Evolutionary conservation across 2,797 vertebrate genomes (phyloP).

Genomic region (Furcifer pardalis): DNA sequence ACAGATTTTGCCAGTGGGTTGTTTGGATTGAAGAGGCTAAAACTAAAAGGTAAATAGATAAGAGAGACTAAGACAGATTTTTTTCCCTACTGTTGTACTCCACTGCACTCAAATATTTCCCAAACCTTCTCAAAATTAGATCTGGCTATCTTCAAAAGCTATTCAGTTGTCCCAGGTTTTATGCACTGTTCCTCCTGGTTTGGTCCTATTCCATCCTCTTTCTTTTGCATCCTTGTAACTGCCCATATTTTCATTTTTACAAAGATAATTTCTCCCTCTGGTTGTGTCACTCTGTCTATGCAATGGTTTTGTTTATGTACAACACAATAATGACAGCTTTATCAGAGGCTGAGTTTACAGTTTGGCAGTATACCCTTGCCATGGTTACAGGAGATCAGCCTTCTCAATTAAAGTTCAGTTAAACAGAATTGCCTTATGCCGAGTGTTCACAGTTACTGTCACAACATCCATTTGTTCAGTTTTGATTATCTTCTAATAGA

Average conservation of each 20-base stretch:
- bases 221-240: conserved; percentile 27
- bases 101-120: not conserved
- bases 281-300: conserved; percentile 43
- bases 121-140: conserved; percentile 3
- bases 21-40: not conserved
- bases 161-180: not conserved
- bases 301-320: conserved; percentile 38
- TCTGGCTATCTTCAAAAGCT: not conserved
- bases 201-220: conserved; percentile 22
- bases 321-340: conserved; percentile 47
- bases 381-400: conserved; percentile 58
- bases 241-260: conserved; percentile 21
- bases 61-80: not conserved
- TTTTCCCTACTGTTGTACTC: not conserved
- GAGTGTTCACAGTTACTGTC: conserved; percentile 41
- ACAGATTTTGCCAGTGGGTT: not conserved
- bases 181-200: not conserved
- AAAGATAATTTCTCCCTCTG: conserved; percentile 36
- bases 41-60: not conserved
- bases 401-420: conserved; percentile 54
- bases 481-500: conserved; percentile 34
- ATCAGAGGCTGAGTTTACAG: conserved; percentile 40
- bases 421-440: conserved; percentile 50
- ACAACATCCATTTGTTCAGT: conserved; percentile 49
- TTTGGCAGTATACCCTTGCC: conserved; percentile 42